Evolutionary conservation across 2,888 invertebrate genomes (phyloP), one percentile per base, ranked within the genome.

Genomic region (Nesidiocoris tenuis): DNA sequence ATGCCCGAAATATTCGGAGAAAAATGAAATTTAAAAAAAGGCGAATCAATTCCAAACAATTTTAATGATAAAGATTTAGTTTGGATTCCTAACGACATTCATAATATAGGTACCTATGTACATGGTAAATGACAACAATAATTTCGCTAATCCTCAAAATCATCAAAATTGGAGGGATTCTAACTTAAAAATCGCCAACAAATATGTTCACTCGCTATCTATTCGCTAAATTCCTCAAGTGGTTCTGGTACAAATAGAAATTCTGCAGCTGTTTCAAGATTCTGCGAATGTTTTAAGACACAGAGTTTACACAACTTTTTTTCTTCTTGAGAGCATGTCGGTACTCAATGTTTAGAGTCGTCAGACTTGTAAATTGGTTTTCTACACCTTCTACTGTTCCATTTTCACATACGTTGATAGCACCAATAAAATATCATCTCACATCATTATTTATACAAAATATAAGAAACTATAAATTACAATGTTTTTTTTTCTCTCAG

Each of bases 271-370:
- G 39, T 39, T 39, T 12, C 39, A 39, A 7, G 39, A 12, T 39
- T 39, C 39, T 39, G 12, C 39, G 12, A 39, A 39, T 39, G 39
- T 39, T 39, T 23, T 80, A 80, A 80, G 80, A 79, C 80, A 80
- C 80, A 80, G 77, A 80, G 79, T 79, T 80, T 72, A 79, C 77
- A 59, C 63, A 76, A 71, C 18, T 19, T 59, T 16, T 59, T 59
- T 59, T 59, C n/a, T 9, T 19, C n/a, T n/a, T 7, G 39, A 12
- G n/a, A n/a, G n/a, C n/a, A n/a, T n/a, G 39, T 70, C 23, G 57
- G 57, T 19, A 70, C 78, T 80, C 80, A 78, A 78, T 78, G 78
- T 80, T 80, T 79, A 80, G 80, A 80, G 80, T 80, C 80, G 76
- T 80, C 80, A 80, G 80, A 80, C 80, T 80, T 80, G 77, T 78